Evolutionary conservation across 2,113 vertebrate species (phyloP).

Genomic region (Martes martes): DNA sequence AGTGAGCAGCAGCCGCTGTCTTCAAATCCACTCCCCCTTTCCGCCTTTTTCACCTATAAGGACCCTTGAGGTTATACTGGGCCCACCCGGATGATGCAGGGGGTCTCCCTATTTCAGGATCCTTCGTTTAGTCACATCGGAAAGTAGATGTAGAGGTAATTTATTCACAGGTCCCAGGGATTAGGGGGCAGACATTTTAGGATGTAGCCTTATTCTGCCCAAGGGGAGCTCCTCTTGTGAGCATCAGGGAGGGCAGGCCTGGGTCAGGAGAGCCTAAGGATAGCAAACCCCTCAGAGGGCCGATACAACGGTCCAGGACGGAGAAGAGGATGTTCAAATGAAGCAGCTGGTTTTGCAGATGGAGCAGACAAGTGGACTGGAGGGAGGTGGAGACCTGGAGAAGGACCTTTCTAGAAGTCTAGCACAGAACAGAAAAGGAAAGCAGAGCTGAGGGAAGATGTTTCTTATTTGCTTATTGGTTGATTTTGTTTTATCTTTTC

Average conservation of each 20-base stretch:
- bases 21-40: neutral
- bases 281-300: neutral
- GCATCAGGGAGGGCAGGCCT: neutral
- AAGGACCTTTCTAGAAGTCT: neutral
- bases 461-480: neutral
- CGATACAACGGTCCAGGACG: rapidly evolving
- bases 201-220: neutral
- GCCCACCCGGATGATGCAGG: neutral
- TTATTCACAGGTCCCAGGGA: neutral
- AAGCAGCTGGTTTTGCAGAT: neutral
- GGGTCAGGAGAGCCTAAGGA: neutral
- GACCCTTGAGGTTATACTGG: neutral
- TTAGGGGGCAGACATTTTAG: neutral
- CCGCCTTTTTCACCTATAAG: neutral
- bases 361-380: neutral
- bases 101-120: neutral
- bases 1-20: neutral
- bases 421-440: neutral
- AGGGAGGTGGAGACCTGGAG: neutral
- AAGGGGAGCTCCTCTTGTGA: neutral
- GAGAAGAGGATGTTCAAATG: neutral
- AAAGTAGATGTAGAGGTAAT: neutral
- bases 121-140: neutral
- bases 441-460: too few relatives aligned
- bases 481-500: neutral